These are phyloP conservation scores for Pomatostomus ruficeps DNA, from an alignment of 2,113 vertebrate genomes.

Conservation along the genomic window DNA sequence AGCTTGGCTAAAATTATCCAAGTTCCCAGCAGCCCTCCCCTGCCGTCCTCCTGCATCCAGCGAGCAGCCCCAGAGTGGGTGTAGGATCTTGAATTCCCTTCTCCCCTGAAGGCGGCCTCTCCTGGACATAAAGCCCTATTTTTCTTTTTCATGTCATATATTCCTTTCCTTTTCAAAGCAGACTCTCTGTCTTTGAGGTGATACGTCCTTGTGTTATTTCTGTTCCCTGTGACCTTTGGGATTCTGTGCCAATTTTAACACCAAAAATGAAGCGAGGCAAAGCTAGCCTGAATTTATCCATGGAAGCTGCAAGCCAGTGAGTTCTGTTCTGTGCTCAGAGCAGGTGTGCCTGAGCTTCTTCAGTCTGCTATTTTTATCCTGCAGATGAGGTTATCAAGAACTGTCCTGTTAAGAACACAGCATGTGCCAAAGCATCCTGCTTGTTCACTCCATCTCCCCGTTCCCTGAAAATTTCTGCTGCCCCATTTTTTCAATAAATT, in stretches of 20 bases:
- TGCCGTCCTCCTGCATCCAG: not conserved
- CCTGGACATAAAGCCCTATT: not conserved
- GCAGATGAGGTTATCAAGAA: not conserved
- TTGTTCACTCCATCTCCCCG: not conserved
- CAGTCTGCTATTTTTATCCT: not conserved
- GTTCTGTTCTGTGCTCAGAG: not conserved
- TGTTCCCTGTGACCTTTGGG: not conserved
- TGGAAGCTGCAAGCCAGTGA: not conserved
- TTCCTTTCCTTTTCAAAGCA: not conserved
- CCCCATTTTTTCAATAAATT: not conserved
- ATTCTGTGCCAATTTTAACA: not conserved
- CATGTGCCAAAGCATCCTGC: not conserved
- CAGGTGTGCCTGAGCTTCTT: not conserved
- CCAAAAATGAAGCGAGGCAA: not conserved
- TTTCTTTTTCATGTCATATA: not conserved
- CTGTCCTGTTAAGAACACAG: not conserved
- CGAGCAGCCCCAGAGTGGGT: not conserved
- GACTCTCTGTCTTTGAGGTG: not conserved
- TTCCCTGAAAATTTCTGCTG: not conserved
- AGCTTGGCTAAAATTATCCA: not conserved
- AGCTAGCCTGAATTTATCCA: not conserved
- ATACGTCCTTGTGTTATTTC: not conserved
- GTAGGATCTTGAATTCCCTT: not conserved
- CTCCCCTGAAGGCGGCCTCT: not conserved
- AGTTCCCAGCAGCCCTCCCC: not conserved